Evolutionary conservation across 2,797 vertebrate species (phyloP).

Genomic region (Lagodon rhomboides): DNA sequence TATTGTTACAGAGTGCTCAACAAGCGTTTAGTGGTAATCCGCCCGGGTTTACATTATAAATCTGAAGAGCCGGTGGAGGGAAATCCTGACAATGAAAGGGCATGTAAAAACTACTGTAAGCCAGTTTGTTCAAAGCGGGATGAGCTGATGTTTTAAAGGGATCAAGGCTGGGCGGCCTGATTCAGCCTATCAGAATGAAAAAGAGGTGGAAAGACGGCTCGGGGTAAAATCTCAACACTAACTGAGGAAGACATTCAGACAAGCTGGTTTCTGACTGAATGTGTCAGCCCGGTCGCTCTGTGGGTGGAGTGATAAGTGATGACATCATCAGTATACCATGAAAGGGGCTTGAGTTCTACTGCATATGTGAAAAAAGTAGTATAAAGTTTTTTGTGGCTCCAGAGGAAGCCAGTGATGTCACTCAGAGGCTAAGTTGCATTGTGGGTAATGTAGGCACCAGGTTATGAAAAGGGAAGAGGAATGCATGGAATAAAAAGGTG

Average conservation of each 20-base stretch:
- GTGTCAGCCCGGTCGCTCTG: background rate
- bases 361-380: too few relatives aligned
- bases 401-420: too few relatives aligned
- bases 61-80: constrained; percentile 24
- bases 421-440: too few relatives aligned
- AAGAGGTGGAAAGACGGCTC: background rate
- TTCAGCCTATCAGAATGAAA: constrained; percentile 15
- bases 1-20: constrained; percentile 37
- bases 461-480: too few relatives aligned
- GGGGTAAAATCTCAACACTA: background rate
- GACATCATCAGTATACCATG: background rate
- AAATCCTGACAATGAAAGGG: constrained; percentile 42
- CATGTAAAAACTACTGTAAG: constrained; percentile 32
- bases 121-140: constrained; percentile 35
- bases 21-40: constrained; percentile 28
- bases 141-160: constrained; percentile 38
- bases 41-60: constrained; percentile 33
- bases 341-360: too few relatives aligned
- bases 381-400: too few relatives aligned
- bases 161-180: constrained; percentile 5
- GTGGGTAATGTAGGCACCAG: too few relatives aligned
- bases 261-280: background rate
- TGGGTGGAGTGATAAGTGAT: background rate
- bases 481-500: too few relatives aligned
- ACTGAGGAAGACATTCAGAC: background rate